Evolutionary conservation across 2,113 vertebrate genomes (phyloP).

Genomic region (Eptatretus burgeri): DNA sequence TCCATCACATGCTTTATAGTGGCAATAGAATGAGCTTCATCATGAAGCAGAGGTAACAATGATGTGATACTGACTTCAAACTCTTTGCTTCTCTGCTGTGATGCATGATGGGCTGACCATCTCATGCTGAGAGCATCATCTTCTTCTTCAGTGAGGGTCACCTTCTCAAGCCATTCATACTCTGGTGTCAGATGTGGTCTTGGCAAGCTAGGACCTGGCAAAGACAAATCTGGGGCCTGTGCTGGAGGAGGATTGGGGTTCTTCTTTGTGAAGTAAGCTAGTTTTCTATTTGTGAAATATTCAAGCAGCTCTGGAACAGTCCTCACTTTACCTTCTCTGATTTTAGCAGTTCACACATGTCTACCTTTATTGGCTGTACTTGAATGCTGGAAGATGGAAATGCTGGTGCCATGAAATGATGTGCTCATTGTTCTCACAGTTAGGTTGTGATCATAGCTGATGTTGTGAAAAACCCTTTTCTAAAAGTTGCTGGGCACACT

Average conservation of each 20-base stretch:
- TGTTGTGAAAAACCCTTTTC: neutral
- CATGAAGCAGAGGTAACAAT: neutral
- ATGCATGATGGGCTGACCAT: neutral
- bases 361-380: neutral
- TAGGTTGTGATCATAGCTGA: neutral
- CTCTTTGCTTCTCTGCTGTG: neutral
- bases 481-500: neutral
- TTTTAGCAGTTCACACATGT: neutral
- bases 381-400: neutral
- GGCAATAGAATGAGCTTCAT: neutral
- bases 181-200: neutral
- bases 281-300: neutral
- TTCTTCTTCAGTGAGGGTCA: neutral
- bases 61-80: neutral
- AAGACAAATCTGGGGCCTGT: neutral
- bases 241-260: neutral
- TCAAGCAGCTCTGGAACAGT: constrained; percentile 1
- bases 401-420: neutral
- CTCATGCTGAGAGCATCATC: neutral
- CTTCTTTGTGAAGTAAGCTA: neutral
- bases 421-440: neutral
- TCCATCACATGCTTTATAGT: constrained; percentile 1
- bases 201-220: neutral
- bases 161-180: constrained; percentile 3
- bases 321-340: neutral